phyloP scores from a whole-genome alignment of 2,797 vertebrate genomes.

The Tenualosa ilisha region DNA sequence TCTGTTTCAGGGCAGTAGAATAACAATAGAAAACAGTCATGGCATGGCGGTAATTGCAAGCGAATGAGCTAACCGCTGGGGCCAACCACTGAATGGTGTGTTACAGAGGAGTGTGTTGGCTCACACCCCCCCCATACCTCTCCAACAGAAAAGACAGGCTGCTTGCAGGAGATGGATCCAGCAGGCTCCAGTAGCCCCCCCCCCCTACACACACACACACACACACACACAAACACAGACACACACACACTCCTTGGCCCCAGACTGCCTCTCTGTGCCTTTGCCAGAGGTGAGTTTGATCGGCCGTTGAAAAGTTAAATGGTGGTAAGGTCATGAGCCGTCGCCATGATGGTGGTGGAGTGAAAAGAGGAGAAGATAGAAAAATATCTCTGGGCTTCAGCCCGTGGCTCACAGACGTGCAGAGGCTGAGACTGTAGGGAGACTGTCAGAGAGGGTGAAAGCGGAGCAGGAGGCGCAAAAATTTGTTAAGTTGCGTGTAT shows the following conservation, averaged over 20 bases:
- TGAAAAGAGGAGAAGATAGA: not conserved
- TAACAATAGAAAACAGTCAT: slow-evolving; percentile 13
- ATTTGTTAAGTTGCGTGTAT: too few species aligned
- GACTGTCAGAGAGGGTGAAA: too few species aligned
- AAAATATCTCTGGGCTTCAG: not conserved
- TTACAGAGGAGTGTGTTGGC: not conserved
- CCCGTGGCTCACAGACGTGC: not conserved
- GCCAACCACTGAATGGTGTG: not conserved
- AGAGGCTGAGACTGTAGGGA: not conserved
- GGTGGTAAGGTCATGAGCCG: not conserved
- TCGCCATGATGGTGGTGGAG: not conserved
- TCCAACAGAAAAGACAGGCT: not conserved
- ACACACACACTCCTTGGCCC: not conserved
- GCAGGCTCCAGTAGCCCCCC: too few species aligned
- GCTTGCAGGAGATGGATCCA: not conserved
- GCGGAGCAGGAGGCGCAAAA: too few species aligned
- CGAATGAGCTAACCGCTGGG: not conserved
- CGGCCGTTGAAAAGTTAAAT: not conserved
- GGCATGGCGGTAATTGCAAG: not conserved
- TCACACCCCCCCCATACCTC: not conserved
- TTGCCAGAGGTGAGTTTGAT: not conserved
- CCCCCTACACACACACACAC: too few species aligned
- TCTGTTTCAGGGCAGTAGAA: not conserved
- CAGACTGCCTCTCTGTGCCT: not conserved
- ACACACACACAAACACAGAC: too few species aligned